Evolutionary conservation across 2,113 vertebrate genomes (phyloP).

Genomic region (Emberiza fucata): DNA sequence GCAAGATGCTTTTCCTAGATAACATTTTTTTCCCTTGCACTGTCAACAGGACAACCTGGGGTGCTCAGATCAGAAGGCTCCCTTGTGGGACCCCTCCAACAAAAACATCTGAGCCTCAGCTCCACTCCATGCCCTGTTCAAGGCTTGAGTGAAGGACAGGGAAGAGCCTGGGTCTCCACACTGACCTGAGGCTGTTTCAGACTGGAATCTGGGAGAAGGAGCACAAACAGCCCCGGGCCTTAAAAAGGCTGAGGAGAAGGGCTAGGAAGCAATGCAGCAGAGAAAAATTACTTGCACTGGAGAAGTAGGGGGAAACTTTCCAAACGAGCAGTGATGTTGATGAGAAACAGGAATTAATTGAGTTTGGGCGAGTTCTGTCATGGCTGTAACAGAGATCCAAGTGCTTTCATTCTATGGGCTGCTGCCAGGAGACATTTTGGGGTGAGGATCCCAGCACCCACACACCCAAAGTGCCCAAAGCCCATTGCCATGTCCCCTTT

Average conservation of each 20-base stretch:
- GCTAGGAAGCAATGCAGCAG: not conserved
- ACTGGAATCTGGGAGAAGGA: not conserved
- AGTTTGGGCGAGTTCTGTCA: not conserved
- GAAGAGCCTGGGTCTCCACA: not conserved
- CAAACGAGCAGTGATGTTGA: not conserved
- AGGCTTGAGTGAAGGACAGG: not conserved
- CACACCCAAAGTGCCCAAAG: not conserved
- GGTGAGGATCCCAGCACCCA: not conserved
- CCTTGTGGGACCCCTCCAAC: not conserved
- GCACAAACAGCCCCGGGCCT: not conserved
- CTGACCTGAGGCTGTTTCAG: not conserved
- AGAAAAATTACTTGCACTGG: not conserved
- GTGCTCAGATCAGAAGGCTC: not conserved
- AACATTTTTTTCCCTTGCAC: not conserved
- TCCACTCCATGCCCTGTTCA: not conserved
- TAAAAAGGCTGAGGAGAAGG: not conserved
- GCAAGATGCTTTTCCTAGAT: not conserved
- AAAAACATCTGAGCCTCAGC: not conserved
- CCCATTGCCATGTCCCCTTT: rapidly evolving
- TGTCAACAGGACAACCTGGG: not conserved
- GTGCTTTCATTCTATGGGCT: rapidly evolving
- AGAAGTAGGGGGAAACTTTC: not conserved
- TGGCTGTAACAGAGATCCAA: not conserved
- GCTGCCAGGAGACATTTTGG: not conserved
- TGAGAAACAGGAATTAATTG: not conserved